Evolutionary conservation across 2,888 invertebrate species (phyloP).

Genomic region (Sicus ferrugineus): DNA sequence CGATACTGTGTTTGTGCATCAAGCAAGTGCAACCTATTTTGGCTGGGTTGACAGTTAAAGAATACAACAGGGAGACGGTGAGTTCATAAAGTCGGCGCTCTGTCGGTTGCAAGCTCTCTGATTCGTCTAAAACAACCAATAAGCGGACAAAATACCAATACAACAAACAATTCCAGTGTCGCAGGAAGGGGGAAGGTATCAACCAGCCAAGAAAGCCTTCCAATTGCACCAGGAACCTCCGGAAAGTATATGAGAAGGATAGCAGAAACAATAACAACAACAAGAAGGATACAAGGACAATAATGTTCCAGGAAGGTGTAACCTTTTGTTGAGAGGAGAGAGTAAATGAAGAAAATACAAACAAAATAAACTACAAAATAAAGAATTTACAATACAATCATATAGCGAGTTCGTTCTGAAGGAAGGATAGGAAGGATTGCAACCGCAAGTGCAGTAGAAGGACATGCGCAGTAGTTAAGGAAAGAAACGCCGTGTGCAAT

Average conservation of each 20-base stretch:
- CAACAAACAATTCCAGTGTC: constrained; percentile 52
- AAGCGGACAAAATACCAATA: constrained; percentile 50
- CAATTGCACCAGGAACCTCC: constrained; percentile 25
- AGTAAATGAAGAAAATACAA: neutral
- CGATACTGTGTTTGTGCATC: neutral
- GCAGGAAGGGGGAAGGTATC: constrained; percentile 3
- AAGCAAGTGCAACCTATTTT: neutral
- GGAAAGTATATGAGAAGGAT: neutral
- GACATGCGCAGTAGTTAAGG: constrained; percentile 44
- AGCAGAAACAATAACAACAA: constrained; percentile 3
- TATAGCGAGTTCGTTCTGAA: constrained; percentile 21
- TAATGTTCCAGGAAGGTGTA: neutral
- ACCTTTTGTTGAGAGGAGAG: neutral
- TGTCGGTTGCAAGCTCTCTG: constrained; percentile 46
- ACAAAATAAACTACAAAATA: constrained; percentile 45
- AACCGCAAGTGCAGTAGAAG: constrained; percentile 42
- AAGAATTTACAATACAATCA: constrained; percentile 43
- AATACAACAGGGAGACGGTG: neutral
- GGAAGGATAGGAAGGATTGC: constrained; percentile 40
- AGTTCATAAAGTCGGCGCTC: constrained; percentile 5
- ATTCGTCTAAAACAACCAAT: constrained; percentile 55
- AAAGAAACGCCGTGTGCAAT: constrained; percentile 37
- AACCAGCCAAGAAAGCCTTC: constrained; percentile 30
- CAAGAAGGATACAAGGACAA: neutral
- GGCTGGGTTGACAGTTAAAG: neutral